Conservation (phyloP, 2,888 invertebrate genomes). For the Eristalinus sepulchralis region DNA sequence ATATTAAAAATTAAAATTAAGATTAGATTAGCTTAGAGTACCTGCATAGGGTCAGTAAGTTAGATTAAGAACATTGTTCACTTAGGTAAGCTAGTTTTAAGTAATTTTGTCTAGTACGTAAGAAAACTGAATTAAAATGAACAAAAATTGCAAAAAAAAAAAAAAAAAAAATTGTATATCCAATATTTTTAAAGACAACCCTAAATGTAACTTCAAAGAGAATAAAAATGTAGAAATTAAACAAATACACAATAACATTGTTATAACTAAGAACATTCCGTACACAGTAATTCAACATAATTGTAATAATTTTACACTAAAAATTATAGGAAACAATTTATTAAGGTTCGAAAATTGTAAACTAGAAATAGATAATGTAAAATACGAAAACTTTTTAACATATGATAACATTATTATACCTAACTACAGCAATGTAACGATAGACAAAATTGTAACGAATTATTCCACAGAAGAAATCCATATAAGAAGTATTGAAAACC, state of each 20-base stretch:
- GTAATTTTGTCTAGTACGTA: too few species aligned
- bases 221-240: conserved; percentile 21
- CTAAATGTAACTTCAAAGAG: conserved; percentile 19
- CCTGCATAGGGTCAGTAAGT: too few species aligned
- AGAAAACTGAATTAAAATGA: too few species aligned
- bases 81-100: too few species aligned
- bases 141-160: too few species aligned
- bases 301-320: too few species aligned
- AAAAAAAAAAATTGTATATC: too few species aligned
- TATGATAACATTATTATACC: conserved; percentile 31
- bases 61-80: too few species aligned
- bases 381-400: conserved; percentile 29
- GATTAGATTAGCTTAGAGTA: too few species aligned
- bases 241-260: conserved; percentile 8
- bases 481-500: conserved; percentile 5
- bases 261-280: conserved; percentile 27
- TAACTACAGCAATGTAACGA: conserved; percentile 7
- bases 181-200: conserved; percentile 18
- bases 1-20: too few species aligned
- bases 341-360: conserved; percentile 37
- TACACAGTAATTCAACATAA: too few species aligned
- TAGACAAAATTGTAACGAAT: conserved; percentile 14
- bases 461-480: conserved; percentile 6
- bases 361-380: conserved; percentile 21
- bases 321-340: too few species aligned